Evolutionary conservation across 2,888 invertebrate species (phyloP), one percentile per base, ranked within the genome.

Genomic region (Dicyrtomina minuta): DNA sequence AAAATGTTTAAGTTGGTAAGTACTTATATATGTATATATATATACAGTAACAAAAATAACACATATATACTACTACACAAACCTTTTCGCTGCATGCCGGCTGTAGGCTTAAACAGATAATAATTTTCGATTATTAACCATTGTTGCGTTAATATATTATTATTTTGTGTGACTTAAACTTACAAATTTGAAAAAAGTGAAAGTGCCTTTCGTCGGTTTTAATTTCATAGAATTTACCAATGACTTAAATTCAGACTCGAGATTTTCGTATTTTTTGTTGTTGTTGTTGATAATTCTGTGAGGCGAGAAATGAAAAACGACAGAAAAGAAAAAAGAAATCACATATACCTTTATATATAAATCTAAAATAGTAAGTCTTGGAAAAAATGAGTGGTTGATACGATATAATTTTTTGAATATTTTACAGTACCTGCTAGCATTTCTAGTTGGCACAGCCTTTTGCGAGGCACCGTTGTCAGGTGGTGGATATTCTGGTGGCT

Each of bases 1-100:
- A 66, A 51, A 51, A 70, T 70, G 70, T 59, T 66, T 53, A 60
- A 43, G 26, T 43, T 70, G 70, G 70, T 70, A 70, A 70, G 70
- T 65, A 43, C 43, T 24, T 13, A 22, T 27, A 12, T 2, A 46
- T 24, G 8, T 33, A 49, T 20, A 33, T 12, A n/a, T 24, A 27
- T n/a, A 13, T 27, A 15, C 5, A 49, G 13, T 22, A n/a, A n/a
- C n/a, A n/a, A n/a, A n/a, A n/a, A n/a, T n/a, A n/a, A n/a, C n/a
- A n/a, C n/a, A n/a, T n/a, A n/a, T n/a, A n/a, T n/a, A n/a, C n/a
- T n/a, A n/a, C n/a, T n/a, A n/a, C n/a, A n/a, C n/a, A n/a, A n/a
- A n/a, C n/a, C n/a, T n/a, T n/a, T n/a, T n/a, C n/a, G n/a, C n/a
- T n/a, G n/a, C n/a, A n/a, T n/a, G n/a, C n/a, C n/a, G n/a, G n/a